Evolutionary conservation across 2,797 vertebrate species (phyloP).

Genomic region (Melanotaenia pygmaea): DNA sequence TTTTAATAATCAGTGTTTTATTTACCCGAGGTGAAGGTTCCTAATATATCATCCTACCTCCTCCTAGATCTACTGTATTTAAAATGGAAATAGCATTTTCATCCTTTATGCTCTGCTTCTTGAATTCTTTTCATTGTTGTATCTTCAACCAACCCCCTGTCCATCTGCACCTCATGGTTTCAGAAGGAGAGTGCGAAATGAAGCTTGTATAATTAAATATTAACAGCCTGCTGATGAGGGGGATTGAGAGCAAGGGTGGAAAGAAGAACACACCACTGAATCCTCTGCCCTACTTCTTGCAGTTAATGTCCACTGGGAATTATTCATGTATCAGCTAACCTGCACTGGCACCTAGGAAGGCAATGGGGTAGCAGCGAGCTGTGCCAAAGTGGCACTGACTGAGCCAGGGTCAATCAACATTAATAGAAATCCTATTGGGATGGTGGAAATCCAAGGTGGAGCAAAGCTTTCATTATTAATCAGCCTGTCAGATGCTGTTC

Average conservation of each 20-base stretch:
- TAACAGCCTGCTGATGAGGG: slow-evolving; percentile 80
- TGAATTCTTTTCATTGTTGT: slow-evolving; percentile 23
- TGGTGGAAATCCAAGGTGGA: slow-evolving; percentile 59
- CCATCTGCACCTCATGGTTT: slow-evolving; percentile 60
- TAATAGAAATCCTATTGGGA: slow-evolving; percentile 73
- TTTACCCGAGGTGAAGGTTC: slow-evolving; percentile 14
- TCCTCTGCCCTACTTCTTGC: slow-evolving; percentile 80
- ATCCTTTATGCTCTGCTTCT: slow-evolving; percentile 27
- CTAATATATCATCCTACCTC: slow-evolving; percentile 3
- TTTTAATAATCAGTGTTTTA: slow-evolving; percentile 2
- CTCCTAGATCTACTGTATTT: slow-evolving; percentile 7
- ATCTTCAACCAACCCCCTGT: slow-evolving; percentile 32
- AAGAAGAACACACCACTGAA: slow-evolving; percentile 59
- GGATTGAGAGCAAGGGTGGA: slow-evolving; percentile 68
- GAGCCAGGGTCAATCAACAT: slow-evolving; percentile 74
- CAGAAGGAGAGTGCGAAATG: slow-evolving; percentile 69
- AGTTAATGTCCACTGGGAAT: slow-evolving; percentile 75
- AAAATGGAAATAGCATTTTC: slow-evolving; percentile 30
- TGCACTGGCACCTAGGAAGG: slow-evolving; percentile 71
- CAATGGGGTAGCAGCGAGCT: slow-evolving; percentile 55
- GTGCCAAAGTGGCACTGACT: slow-evolving; percentile 63
- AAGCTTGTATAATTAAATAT: slow-evolving; percentile 84
- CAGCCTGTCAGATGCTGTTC: slow-evolving; percentile 68
- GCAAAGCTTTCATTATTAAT: slow-evolving; percentile 76
- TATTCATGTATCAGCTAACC: slow-evolving; percentile 78